Base-by-base conservation (phyloP, 2,888 invertebrate species). In the Metalampra italica region DNA sequence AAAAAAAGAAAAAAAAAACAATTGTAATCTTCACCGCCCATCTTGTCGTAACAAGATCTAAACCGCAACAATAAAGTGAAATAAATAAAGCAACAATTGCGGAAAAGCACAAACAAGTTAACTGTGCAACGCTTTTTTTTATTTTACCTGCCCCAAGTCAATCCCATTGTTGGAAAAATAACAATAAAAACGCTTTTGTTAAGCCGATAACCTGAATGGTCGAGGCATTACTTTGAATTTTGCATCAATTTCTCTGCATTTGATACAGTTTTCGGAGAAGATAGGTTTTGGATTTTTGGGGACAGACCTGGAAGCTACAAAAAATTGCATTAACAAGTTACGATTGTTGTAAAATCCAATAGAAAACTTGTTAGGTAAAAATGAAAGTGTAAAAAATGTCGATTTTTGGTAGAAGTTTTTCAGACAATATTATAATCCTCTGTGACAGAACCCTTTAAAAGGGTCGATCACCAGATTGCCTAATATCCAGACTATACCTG, bases 171-270 rank as follows among this genome's bases (percentile, higher is more conserved):
- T 34, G 41, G 15, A 13, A n/a, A 34, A 46, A 46, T 36, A 46
- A 37, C 46, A 36, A 43, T 32, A 43, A 46, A 40, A 46, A 29
- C 13, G 2, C 12, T n/a, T 37, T 30, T 43, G 29, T 29, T 22
- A 29, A 5, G 15, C 40, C 15, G 11, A 22, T 38, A 29, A 42
- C 12, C 22, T 37, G 38, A 45, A 45, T 37, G 38, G 39, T 7
- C 12, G 29, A 44, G 40, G 15, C 9, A 40, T 39, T 48, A 43
- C 48, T 37, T 30, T 8, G 48, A 48, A 48, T 44, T 43, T 44
- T 12, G 11, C 22, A n/a, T 5, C 15, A 15, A 34, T 30, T 48
- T 48, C 48, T 22, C 9, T 32, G 38, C 22, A 48, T 9, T 43
- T 47, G 2, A n/a, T 5, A 9, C 14, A 5, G 3, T 43, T 47